Base-by-base conservation (phyloP, 2,113 vertebrate species). In the Spea multiplicata region DNA sequence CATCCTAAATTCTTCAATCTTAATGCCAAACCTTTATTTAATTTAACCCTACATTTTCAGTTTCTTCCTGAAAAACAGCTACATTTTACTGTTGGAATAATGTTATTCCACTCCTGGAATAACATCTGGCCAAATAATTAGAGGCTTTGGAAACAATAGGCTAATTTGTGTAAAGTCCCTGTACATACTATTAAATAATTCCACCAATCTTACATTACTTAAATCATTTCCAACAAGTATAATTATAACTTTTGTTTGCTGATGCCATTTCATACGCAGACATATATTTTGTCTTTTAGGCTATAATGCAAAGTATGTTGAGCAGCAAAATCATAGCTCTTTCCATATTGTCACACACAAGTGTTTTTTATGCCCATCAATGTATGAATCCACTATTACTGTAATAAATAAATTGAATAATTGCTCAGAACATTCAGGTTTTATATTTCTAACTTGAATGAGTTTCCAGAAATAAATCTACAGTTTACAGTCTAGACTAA, bases 41-140 rank as follows among this genome's bases (percentile, higher is more conserved):
- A 59, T 59, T 59, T 59, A 59, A 59, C 55, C 55, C 55, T 59
- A 8, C 10, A 4, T 59, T 59, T 59, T 59, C 10, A 9, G 14
- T 9, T 59, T 12, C 10, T 13, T 59, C 14, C 55, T 13, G 6
- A 13, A 59, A 57, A 59, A 59, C 55, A 59, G 55, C 55, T 5
- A 5, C 12, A 59, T 59, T 59, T 59, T 59, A 59, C 8, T 59
- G 9, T 59, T 59, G 55, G 14, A 59, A 59, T 59, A 59, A 59
- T 59, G 55, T 59, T 59, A 59, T 59, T 59, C 55, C 55, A 59
- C 12, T 59, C 55, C 14, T 59, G 55, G 55, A 59, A 59, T 59
- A 59, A 59, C 55, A 59, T 59, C 55, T 59, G 55, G 55, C 55
- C 55, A 59, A 59, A 59, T 59, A 59, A 59, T 59, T 59, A 59